A percentile compares a stretch with the other conserved stretches of the same genome.
phyloP scores from a whole-genome alignment of 2,113 vertebrate species.

The Pogona vitticeps region DNA sequence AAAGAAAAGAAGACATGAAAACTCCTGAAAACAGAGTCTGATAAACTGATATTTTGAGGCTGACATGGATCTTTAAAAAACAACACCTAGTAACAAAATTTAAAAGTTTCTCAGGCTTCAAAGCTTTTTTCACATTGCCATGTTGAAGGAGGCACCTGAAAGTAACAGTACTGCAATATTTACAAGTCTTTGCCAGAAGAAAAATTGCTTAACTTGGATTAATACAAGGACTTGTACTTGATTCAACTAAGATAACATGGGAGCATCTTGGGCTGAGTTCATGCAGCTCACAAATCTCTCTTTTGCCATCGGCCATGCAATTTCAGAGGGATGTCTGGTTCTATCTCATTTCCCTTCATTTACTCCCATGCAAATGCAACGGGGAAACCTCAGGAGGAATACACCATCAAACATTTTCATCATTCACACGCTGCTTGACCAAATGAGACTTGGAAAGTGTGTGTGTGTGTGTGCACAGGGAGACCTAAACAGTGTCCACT shows the following conservation, averaged over 20 bases:
- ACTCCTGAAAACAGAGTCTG: not conserved
- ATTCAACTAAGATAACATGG: constrained; percentile 56
- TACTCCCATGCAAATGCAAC: constrained; percentile 28
- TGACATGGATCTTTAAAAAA: constrained; percentile 35
- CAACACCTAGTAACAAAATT: constrained; percentile 55
- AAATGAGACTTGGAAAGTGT: not conserved
- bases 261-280: constrained; percentile 59
- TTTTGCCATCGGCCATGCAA: constrained; percentile 39
- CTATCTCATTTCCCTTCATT: constrained; percentile 10
- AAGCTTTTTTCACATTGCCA: constrained; percentile 52
- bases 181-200: constrained; percentile 52
- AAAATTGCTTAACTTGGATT: constrained; percentile 61
- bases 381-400: too few species aligned
- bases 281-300: constrained; percentile 57
- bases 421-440: not conserved
- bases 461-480: not conserved
- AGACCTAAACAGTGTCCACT: not conserved
- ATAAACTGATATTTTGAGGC: constrained; percentile 64
- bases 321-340: constrained; percentile 25
- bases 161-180: constrained; percentile 68
- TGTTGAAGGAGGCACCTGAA: constrained; percentile 68
- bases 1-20: constrained; percentile 1
- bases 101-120: constrained; percentile 62
- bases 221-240: constrained; percentile 58
- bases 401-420: not conserved